Evolutionary conservation across 2,888 invertebrate genomes (phyloP), one percentile per base, ranked within the genome.

Genomic region (Coelopa pilipes): DNA sequence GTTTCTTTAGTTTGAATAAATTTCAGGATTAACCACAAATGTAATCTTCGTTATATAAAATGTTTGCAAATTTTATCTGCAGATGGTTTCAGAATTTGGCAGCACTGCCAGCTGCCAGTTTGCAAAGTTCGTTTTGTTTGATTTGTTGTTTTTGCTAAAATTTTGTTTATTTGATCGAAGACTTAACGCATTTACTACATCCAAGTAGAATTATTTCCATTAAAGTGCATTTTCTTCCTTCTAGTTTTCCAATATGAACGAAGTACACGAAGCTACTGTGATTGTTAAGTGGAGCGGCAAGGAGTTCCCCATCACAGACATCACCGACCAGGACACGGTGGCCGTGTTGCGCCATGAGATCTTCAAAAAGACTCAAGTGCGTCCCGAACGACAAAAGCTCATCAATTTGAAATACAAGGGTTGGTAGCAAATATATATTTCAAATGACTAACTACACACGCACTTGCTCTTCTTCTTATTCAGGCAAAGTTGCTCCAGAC

Each of bases 221-320:
- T 62, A 15, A 34, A 1, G 11, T 62, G 45, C 1, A 34, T 45
- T 1, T 34, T 34, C 11, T 21, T 49, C 9, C 19, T 17, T 70
- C 2, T 2, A 57, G 7, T 45, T 21, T 9, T 13, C 15, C 46
- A 68, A 57, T 34, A 77, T 79, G 77, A 74, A 63, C 50, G 78
- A 78, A 45, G 73, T 80, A 45, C 75, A 68, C 17, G 77, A 79
- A 55, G 79, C 89, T 50, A 90, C 89, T 80, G 88, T 97, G 76
- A 91, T 92, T 80, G 93, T 98, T 10, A 97, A 97, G 90, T 98
- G 97, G 97, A 94, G 94, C 87, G 96, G 96, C 69, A 94, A 96
- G 83, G 97, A 98, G 86, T 96, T 92, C 85, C 92, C 92, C 79
- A 91, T 98, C n/a, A 79, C 90, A 63, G 92, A 93, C 84, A 89